A percentile compares a stretch with the other conserved stretches of the same genome.
These are phyloP conservation scores for Sciurus carolinensis DNA, from an alignment of 2,797 vertebrate species.

Conservation along the genomic window DNA sequence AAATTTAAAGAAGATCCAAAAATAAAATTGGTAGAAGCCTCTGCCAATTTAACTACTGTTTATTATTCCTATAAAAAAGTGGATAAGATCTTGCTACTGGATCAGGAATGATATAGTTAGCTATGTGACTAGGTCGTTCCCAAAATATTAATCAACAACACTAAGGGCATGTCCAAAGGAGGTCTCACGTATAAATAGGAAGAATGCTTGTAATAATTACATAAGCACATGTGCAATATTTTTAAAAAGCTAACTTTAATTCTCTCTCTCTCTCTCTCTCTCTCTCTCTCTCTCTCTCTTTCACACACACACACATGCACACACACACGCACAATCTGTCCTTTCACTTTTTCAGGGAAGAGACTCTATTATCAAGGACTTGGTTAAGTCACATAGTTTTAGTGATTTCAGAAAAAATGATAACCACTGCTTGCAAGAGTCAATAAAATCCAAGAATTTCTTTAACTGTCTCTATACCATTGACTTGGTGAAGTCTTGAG, in stretches of 20 bases:
- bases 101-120: not conserved
- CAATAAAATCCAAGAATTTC: not conserved
- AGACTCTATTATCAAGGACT: not conserved
- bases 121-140: not conserved
- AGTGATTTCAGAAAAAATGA: constrained; percentile 14
- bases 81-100: not conserved
- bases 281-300: too few species aligned
- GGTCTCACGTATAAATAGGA: not conserved
- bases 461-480: not conserved
- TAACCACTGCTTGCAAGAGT: not conserved
- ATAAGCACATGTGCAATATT: not conserved
- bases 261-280: too few species aligned
- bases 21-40: not conserved
- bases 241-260: not conserved
- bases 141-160: not conserved
- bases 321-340: not conserved
- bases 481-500: not conserved
- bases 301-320: not conserved
- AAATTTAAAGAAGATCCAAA: not conserved
- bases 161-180: not conserved
- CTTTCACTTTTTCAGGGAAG: not conserved
- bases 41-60: not conserved
- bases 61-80: not conserved
- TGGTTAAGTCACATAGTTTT: not conserved
- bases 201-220: not conserved